A percentile compares a stretch with the other conserved stretches of the same genome.
Evolutionary conservation across 2,888 invertebrate genomes (phyloP).

Genomic region (Habroteleia sp.): DNA sequence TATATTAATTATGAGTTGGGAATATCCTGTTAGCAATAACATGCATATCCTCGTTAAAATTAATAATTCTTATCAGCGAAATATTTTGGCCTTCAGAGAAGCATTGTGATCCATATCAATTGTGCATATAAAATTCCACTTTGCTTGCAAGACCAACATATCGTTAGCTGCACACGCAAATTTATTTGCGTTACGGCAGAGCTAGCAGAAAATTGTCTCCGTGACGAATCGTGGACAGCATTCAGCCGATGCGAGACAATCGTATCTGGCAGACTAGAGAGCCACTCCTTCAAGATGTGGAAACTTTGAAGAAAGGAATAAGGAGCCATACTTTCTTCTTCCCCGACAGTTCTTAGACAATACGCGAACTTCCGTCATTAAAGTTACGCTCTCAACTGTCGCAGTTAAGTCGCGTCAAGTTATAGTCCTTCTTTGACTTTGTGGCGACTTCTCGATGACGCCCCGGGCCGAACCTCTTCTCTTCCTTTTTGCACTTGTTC

Average conservation of each 20-base stretch:
- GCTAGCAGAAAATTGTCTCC: conserved; percentile 45
- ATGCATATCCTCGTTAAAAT: too few relatives aligned
- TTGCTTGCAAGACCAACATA: conserved; percentile 11
- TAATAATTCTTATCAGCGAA: too few relatives aligned
- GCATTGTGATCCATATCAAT: too few relatives aligned
- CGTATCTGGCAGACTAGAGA: conserved; percentile 68
- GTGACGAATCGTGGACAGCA: conserved; percentile 57
- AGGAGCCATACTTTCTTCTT: conserved; percentile 76
- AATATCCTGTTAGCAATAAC: too few relatives aligned
- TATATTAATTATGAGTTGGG: too few relatives aligned
- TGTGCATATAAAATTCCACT: too few relatives aligned
- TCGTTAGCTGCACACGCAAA: conserved; percentile 15
- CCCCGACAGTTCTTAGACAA: conserved; percentile 75
- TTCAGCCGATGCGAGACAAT: conserved; percentile 67
- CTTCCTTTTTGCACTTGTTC: neutral
- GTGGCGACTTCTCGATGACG: conserved; percentile 50
- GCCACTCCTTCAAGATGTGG: conserved; percentile 69
- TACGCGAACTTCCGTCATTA: conserved; percentile 79
- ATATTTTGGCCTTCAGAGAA: too few relatives aligned
- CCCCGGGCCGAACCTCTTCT: conserved; percentile 17
- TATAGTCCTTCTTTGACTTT: conserved; percentile 61
- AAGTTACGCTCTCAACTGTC: conserved; percentile 74
- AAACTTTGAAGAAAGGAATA: conserved; percentile 72
- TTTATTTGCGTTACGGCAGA: conserved; percentile 27
- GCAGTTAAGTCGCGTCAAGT: conserved; percentile 72